Base-by-base conservation (phyloP, 53 echinoderm and acorn worm species). In the Holothuria leucospilota region DNA sequence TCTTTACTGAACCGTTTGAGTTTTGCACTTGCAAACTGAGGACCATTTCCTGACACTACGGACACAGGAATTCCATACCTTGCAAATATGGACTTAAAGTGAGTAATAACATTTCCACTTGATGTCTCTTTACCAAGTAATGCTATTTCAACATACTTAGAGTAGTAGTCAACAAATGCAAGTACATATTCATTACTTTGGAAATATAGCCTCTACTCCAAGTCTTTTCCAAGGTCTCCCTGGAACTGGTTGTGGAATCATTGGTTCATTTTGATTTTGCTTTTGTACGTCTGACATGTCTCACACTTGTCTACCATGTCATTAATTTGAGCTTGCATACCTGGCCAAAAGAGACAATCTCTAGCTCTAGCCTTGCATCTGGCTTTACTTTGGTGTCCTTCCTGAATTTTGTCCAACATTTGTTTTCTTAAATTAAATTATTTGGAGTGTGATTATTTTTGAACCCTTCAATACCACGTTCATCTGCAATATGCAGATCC, bases 181-280 rank as follows among this genome's bases (percentile, higher is more conserved):
- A 20, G 79, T 72, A 12, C 85, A 67, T 85, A 93, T 14, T 69
- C 34, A 13, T 80, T 61, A 21, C 90, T 71, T 29, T 90, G 69
- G 16, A 93, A 34, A 52, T 87, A 64, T 63, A 93, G 87, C 26
- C 62, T 93, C 93, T 11, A 79, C 72, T 20, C 90, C 90, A 18
- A 93, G 68, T 81, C 77, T 85, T 53, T 90, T 24, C 93, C 93
- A 87, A 59, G 78, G 89, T 52, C 90, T 80, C 14, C 68, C 38
- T 20, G 93, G 88, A 40, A 86, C 78, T 42, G 87, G 68, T 29
- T 89, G 90, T 39, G 60, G 41, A 1, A 77, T 87, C 64, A 90
- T 62, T 39, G 90, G 85, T 60, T 89, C 85, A n/a, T 42, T 40
- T 24, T 30, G 63, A n/a, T 84, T 82, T 62, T 26, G 46, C 18